Conservation (phyloP, 2,113 vertebrate species). For the Diglossa brunneiventris region DNA sequence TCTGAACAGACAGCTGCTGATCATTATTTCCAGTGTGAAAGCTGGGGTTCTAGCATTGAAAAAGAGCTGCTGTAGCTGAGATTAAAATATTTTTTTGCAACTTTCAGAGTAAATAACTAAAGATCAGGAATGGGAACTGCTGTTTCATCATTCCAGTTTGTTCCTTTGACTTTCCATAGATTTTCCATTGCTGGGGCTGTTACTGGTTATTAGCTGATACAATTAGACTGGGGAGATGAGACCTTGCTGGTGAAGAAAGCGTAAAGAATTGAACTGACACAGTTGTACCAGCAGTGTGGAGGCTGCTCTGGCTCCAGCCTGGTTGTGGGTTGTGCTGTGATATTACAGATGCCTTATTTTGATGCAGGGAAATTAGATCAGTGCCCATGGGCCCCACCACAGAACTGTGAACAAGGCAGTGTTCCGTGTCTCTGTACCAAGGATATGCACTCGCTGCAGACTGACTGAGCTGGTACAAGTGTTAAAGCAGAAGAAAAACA, state of each 20-base stretch:
- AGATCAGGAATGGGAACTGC: neutral
- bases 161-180: neutral
- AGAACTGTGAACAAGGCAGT: neutral
- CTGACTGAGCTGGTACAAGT: neutral
- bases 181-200: neutral
- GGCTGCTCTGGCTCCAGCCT: neutral
- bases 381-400: conserved; percentile 2
- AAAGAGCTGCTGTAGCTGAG: neutral
- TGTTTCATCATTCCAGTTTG: neutral
- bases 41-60: neutral
- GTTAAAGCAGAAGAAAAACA: neutral
- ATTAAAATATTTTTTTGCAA: neutral
- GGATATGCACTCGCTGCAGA: neutral
- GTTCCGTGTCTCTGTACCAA: neutral
- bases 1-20: neutral
- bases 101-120: neutral
- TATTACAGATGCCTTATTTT: neutral
- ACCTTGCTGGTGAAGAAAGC: conserved; percentile 8
- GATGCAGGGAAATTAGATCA: conserved; percentile 13
- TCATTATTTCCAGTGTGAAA: neutral
- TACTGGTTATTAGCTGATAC: neutral
- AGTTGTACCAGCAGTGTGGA: neutral
- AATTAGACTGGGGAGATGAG: neutral
- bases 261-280: conserved; percentile 38
- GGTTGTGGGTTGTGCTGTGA: neutral